phyloP scores from a whole-genome alignment of 2,888 invertebrate species.

The Aphidius colemani region DNA sequence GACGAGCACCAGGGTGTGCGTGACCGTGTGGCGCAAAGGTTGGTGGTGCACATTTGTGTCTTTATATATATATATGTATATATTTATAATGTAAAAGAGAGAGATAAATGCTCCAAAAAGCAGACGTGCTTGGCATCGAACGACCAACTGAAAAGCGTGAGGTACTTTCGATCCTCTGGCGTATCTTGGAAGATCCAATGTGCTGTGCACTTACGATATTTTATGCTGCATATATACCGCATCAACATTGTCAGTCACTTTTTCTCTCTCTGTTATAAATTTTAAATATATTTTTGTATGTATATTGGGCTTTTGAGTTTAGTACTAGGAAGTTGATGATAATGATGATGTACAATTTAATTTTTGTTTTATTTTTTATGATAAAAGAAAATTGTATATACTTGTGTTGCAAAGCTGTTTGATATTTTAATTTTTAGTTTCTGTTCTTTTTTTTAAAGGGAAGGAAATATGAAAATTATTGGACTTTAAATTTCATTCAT shows the following conservation, averaged over 20 bases:
- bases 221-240: conserved; percentile 13
- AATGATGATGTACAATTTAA: neutral
- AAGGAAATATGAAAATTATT: neutral
- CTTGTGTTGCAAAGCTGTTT: neutral
- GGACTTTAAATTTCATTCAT: conserved; percentile 4
- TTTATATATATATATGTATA: conserved; percentile 21
- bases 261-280: neutral
- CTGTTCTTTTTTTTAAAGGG: neutral
- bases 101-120: conserved; percentile 53
- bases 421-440: neutral
- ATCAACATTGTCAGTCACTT: conserved; percentile 11
- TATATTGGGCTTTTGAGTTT: neutral
- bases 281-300: neutral
- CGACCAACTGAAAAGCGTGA: conserved; percentile 16
- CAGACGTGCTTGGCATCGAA: conserved; percentile 57
- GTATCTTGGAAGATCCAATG: conserved; percentile 15
- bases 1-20: conserved; percentile 24
- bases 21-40: conserved; percentile 31
- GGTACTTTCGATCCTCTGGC: conserved; percentile 29
- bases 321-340: conserved; percentile 6
- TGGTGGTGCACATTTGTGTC: conserved; percentile 7
- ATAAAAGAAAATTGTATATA: neutral
- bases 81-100: conserved; percentile 29
- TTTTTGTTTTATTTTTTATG: neutral
- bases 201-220: conserved; percentile 12